Evolutionary conservation across 2,113 vertebrate genomes (phyloP).

Genomic region (Meleagris gallopavo): DNA sequence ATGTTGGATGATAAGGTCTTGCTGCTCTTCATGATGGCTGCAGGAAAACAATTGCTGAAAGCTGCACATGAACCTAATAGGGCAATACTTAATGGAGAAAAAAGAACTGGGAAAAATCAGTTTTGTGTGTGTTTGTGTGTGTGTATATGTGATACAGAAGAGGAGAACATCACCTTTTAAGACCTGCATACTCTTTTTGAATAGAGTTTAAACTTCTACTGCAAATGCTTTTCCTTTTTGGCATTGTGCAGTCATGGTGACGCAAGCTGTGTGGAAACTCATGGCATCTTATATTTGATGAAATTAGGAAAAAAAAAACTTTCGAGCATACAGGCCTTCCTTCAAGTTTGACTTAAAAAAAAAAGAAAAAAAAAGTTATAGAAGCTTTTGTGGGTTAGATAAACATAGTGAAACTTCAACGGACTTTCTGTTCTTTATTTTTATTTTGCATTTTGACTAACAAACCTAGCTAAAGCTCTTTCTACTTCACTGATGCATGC

Average conservation of each 20-base stretch:
- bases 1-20: neutral
- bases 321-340: neutral
- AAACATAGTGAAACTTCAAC: neutral
- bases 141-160: neutral
- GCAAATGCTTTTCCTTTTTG: neutral
- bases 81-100: neutral
- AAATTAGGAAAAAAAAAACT: neutral
- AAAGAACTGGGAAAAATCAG: neutral
- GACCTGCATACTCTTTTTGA: neutral
- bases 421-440: slow-evolving; percentile 48
- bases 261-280: neutral
- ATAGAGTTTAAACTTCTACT: neutral
- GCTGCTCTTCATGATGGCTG: neutral
- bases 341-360: neutral
- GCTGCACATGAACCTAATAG: neutral
- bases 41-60: neutral
- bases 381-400: neutral
- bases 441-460: slow-evolving; percentile 55
- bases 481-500: neutral
- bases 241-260: neutral
- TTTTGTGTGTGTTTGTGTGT: neutral
- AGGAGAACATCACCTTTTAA: neutral
- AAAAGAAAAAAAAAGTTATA: neutral
- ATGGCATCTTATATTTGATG: neutral
- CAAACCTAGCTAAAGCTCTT: slow-evolving; percentile 26